Evolutionary conservation across 2,888 invertebrate species (phyloP), one percentile per base, ranked within the genome.

Genomic region (Ctenicera cuprea): DNA sequence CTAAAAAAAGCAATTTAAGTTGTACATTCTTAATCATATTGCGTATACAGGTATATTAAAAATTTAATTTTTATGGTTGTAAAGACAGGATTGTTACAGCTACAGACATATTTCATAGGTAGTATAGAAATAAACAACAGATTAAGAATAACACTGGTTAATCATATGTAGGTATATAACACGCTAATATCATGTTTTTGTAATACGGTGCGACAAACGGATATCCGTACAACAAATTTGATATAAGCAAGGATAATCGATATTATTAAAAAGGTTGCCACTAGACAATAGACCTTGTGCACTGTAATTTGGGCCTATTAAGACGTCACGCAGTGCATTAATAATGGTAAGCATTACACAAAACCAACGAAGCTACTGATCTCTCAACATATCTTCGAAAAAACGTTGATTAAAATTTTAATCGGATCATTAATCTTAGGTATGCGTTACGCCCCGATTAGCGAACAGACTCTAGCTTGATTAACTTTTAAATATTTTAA

Each of bases 331-430:
- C 75, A 71, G 76, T 73, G 78, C 76, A 81, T 81, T 82, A 81
- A 78, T 80, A 77, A 80, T 76, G 78, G 79, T 80, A 79, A 78
- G 77, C 79, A 79, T 80, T 80, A 80, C 79, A 71, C 74, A 77
- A 80, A 80, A 81, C 80, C 77, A 80, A 80, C 79, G 76, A 76
- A 63, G 82, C 82, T 81, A 82, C 82, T 76, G 82, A 77, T 71
- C 80, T 77, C 79, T 82, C 81, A 81, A 78, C 82, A 80, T 79
- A 77, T 79, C 79, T 73, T 74, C 73, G 78, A 77, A 78, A 79
- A 80, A 80, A 80, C 75, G 77, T 79, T 82, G 82, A 83, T 83
- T 83, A 82, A 83, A 82, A 81, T 82, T 82, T 82, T 82, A 82
- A 83, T 82, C 82, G 81, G 79, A 80, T 79, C 82, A 82, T 82